Conservation (phyloP, 1,140 invertebrate genomes). For the Cotesia typhae region DNA sequence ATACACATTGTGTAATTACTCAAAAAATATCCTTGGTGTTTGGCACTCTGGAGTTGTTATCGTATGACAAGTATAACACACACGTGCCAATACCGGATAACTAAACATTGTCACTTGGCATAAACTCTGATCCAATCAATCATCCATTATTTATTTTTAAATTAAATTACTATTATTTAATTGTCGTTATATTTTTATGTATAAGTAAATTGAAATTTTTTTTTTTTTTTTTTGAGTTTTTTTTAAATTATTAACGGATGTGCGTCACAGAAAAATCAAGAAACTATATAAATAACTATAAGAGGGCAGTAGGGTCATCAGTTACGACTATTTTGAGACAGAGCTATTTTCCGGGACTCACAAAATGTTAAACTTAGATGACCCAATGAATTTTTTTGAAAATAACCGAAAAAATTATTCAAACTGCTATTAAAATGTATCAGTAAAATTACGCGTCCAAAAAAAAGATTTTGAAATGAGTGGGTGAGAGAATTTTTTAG, state of each 20-base stretch:
- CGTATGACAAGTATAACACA: conserved; percentile 30
- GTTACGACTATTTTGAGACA: conserved; percentile 55
- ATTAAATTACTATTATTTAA: not conserved
- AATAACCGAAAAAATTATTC: too few species aligned
- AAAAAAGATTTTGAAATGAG: too few species aligned
- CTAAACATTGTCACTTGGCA: conserved; percentile 38
- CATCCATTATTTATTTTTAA: conserved; percentile 25
- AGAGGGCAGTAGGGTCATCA: conserved; percentile 49
- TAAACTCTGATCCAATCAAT: conserved; percentile 23
- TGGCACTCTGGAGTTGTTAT: conserved; percentile 37
- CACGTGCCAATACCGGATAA: conserved; percentile 32
- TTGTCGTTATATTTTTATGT: not conserved
- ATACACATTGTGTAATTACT: not conserved
- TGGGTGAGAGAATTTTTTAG: too few species aligned
- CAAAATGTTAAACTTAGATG: conserved; percentile 53
- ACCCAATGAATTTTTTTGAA: conserved; percentile 4
- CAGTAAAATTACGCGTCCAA: too few species aligned
- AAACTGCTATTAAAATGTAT: too few species aligned
- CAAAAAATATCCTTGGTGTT: conserved; percentile 21
- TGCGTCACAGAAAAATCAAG: conserved; percentile 36
- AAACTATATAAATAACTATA: conserved; percentile 47
- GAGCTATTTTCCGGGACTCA: conserved; percentile 57
- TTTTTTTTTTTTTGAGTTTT: conserved; percentile 3
- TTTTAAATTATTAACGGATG: conserved; percentile 29
- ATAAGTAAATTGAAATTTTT: not conserved